Conservation (phyloP, 2,113 vertebrate species). For the Eolophus roseicapilla region DNA sequence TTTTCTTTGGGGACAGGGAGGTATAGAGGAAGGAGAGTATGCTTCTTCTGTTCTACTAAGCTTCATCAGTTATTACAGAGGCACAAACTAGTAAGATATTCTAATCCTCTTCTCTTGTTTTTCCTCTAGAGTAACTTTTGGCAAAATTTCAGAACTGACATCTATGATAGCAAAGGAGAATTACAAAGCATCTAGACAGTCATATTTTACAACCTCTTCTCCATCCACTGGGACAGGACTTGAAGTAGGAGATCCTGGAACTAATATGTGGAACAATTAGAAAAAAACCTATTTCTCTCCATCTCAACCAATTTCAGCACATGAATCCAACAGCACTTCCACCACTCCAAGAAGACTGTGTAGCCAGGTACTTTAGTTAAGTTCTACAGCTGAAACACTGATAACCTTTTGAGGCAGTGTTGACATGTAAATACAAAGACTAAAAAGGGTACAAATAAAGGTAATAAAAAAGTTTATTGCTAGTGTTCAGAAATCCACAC, state of each 20-base stretch:
- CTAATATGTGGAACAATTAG: not conserved
- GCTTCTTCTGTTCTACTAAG: not conserved
- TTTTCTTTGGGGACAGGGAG: not conserved
- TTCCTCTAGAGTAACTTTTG: not conserved
- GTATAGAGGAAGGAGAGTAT: not conserved
- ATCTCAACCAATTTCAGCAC: not conserved
- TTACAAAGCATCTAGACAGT: not conserved
- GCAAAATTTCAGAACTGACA: not conserved
- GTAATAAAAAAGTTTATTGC: not conserved
- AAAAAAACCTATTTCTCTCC: not conserved
- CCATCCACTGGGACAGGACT: not conserved
- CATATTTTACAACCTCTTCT: not conserved
- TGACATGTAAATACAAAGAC: not conserved
- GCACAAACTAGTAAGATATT: not conserved
- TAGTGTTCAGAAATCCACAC: not conserved
- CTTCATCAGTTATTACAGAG: not conserved
- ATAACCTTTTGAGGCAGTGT: not conserved
- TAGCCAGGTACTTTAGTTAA: not conserved
- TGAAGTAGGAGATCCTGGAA: not conserved
- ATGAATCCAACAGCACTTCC: not conserved
- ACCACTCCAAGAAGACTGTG: not conserved
- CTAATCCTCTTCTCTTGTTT: not conserved
- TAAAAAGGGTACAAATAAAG: not conserved
- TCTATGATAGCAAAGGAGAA: not conserved
- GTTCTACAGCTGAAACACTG: not conserved